Evolutionary conservation across 1,140 invertebrate genomes (phyloP).

Genomic region (Pygmarrhopalites habei): DNA sequence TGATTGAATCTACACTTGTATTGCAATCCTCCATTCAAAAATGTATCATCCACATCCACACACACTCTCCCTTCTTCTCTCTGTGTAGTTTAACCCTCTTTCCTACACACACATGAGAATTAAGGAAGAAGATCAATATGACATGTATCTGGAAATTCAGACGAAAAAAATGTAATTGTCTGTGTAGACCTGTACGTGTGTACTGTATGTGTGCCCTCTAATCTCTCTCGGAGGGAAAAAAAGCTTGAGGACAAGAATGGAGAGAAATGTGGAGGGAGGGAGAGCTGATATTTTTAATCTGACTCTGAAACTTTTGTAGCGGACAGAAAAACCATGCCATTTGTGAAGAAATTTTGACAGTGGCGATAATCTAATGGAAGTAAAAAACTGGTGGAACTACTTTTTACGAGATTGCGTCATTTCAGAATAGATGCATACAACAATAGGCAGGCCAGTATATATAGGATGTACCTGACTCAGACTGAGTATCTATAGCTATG

Average conservation of each 20-base stretch:
- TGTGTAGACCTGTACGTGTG: constrained; percentile 30
- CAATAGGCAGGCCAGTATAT: constrained; percentile 6
- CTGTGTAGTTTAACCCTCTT: too few species aligned
- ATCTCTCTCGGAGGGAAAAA: too few species aligned
- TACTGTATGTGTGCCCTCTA: too few species aligned
- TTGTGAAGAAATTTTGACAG: constrained; percentile 40
- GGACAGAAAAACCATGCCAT: constrained; percentile 39
- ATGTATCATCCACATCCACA: too few species aligned
- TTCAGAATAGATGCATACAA: constrained; percentile 3
- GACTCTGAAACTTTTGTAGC: too few species aligned
- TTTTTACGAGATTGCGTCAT: constrained; percentile 39
- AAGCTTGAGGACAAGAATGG: constrained; percentile 14
- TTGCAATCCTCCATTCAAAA: too few species aligned
- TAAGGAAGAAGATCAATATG: too few species aligned
- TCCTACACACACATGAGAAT: too few species aligned
- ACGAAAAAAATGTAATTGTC: constrained; percentile 21
- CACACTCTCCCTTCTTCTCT: too few species aligned
- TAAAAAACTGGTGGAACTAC: constrained; percentile 40
- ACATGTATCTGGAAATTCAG: too few species aligned
- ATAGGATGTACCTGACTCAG: constrained; percentile 14
- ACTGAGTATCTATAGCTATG: neutral
- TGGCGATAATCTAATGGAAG: constrained; percentile 38
- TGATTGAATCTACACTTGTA: too few species aligned
- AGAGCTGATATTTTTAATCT: constrained; percentile 15
- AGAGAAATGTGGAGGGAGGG: neutral